phyloP scores from a whole-genome alignment of 1,140 invertebrate species.

The Drosophila seguyi region DNA sequence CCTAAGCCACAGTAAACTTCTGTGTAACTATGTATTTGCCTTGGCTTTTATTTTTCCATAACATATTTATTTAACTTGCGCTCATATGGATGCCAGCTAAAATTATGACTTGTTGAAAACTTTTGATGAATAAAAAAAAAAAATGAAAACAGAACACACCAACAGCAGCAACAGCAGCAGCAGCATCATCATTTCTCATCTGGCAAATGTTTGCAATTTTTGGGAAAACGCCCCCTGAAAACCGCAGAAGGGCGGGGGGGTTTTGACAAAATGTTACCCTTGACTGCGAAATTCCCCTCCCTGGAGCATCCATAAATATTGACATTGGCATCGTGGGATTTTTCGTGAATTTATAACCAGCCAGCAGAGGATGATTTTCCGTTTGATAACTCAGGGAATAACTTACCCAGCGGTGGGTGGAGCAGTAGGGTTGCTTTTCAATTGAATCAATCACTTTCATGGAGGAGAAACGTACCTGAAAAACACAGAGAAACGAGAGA shows the following conservation, averaged over 20 bases:
- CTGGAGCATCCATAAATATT: slow-evolving; percentile 60
- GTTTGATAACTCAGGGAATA: slow-evolving; percentile 50
- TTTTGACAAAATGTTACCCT: slow-evolving; percentile 58
- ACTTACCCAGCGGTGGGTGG: slow-evolving; percentile 21
- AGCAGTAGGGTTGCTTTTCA: slow-evolving; percentile 22
- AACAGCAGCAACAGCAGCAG: slow-evolving; percentile 2
- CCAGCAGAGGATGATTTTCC: slow-evolving; percentile 39
- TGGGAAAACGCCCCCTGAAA: slow-evolving; percentile 30
- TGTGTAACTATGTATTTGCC: slow-evolving; percentile 14
- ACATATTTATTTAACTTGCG: slow-evolving; percentile 42
- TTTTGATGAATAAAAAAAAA: slow-evolving; percentile 55
- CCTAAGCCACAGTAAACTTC: slow-evolving; percentile 61
- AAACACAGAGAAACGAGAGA: slow-evolving; percentile 30
- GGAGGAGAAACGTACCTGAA: slow-evolving; percentile 47
- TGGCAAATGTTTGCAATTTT: slow-evolving; percentile 60
- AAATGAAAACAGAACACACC: background rate
- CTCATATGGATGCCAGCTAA: slow-evolving; percentile 53
- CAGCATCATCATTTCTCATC: slow-evolving; percentile 46
- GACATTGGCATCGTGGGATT: slow-evolving; percentile 57
- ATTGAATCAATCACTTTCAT: slow-evolving; percentile 39
- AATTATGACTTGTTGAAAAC: slow-evolving; percentile 74
- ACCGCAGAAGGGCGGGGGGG: background rate
- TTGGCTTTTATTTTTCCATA: slow-evolving; percentile 4
- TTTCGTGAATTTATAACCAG: slow-evolving; percentile 55
- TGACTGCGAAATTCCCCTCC: slow-evolving; percentile 58